phyloP scores from a whole-genome alignment of 2,888 invertebrate genomes.

The Apotomis betuletana region DNA sequence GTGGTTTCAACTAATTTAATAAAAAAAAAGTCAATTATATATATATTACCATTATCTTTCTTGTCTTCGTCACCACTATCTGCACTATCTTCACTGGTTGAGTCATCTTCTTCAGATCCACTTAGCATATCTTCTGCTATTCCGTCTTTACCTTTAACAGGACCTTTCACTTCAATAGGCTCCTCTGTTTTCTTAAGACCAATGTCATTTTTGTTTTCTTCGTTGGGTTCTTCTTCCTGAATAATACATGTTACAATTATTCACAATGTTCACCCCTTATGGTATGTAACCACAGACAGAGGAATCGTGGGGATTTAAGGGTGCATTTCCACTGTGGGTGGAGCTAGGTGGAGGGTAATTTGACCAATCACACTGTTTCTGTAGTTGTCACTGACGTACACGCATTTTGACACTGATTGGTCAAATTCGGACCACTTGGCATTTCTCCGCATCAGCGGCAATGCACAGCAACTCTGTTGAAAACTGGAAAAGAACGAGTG shows the following conservation, averaged over 20 bases:
- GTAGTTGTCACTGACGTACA: too few relatives aligned
- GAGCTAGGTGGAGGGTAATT: too few relatives aligned
- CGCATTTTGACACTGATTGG: too few relatives aligned
- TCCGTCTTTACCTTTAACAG: slow-evolving; percentile 56
- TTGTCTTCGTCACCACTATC: slow-evolving; percentile 51
- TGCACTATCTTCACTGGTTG: slow-evolving; percentile 64
- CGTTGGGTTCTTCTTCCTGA: slow-evolving; percentile 40
- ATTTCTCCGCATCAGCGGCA: too few relatives aligned
- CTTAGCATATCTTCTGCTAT: slow-evolving; percentile 65
- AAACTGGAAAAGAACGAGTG: too few relatives aligned
- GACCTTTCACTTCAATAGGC: slow-evolving; percentile 52
- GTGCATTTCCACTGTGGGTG: too few relatives aligned
- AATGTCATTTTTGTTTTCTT: slow-evolving; percentile 24
- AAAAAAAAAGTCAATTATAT: background rate
- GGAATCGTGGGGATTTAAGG: too few relatives aligned
- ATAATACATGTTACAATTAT: background rate
- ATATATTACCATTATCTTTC: slow-evolving; percentile 41
- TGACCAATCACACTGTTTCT: too few relatives aligned
- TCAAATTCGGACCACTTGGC: too few relatives aligned
- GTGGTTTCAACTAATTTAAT: too few relatives aligned
- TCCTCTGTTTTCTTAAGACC: slow-evolving; percentile 46
- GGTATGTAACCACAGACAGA: too few relatives aligned
- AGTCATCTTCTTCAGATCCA: slow-evolving; percentile 67
- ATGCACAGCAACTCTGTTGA: too few relatives aligned
- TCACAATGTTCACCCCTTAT: slow-evolving; percentile 13